phyloP scores from a whole-genome alignment of 1,140 invertebrate species.

The Drosophila athabasca region DNA sequence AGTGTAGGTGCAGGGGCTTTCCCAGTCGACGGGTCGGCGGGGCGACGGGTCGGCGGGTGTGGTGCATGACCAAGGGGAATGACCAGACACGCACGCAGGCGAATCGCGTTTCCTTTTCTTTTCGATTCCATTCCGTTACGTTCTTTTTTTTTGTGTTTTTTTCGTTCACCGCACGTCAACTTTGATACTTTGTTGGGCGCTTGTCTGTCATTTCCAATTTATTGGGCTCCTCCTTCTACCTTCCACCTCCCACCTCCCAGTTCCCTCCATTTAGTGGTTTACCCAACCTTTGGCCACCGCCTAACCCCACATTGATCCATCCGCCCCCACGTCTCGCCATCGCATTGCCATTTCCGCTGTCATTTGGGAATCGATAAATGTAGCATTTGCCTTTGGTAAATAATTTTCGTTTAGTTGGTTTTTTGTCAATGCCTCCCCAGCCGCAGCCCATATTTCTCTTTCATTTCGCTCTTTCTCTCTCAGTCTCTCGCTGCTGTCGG shows the following conservation, averaged over 20 bases:
- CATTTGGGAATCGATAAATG: constrained; percentile 76
- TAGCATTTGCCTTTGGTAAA: constrained; percentile 72
- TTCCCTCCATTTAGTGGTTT: not conserved
- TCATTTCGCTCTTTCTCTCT: not conserved
- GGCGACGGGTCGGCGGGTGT: too few species aligned
- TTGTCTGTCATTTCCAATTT: constrained; percentile 78
- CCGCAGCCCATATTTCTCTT: not conserved
- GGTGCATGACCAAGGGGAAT: constrained; percentile 21
- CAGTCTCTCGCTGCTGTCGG: not conserved
- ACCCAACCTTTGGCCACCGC: not conserved
- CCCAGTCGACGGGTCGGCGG: too few species aligned
- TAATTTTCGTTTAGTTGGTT: constrained; percentile 48
- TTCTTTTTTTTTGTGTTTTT: constrained; percentile 22
- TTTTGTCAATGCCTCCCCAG: constrained; percentile 7
- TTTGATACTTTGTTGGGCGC: constrained; percentile 69
- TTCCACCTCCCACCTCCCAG: too few species aligned
- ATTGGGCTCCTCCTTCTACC: constrained; percentile 11
- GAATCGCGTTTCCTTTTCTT: not conserved
- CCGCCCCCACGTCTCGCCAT: constrained; percentile 10
- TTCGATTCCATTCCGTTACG: not conserved
- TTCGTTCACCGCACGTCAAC: constrained; percentile 33
- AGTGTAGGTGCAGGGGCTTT: constrained; percentile 4
- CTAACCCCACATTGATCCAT: constrained; percentile 2
- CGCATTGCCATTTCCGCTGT: constrained; percentile 69
- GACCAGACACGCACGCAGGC: constrained; percentile 35